Base-by-base conservation (phyloP, 30 jellyfish, hydroid and myxozoan species). In the Nemopilema nomurai region DNA sequence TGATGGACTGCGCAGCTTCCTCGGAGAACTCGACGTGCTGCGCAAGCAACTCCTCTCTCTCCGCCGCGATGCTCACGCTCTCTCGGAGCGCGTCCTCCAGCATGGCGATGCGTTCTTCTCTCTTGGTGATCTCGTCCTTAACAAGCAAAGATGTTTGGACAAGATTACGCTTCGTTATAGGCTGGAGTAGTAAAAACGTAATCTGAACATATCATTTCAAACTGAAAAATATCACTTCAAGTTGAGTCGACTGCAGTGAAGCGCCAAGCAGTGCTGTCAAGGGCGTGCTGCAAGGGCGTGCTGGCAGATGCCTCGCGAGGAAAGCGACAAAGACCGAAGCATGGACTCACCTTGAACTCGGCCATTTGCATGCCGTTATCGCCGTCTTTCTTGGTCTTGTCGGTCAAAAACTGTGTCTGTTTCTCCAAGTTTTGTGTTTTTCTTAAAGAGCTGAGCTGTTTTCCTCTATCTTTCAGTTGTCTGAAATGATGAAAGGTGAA, bases 21-120 rank as follows among this genome's bases (percentile, higher is more conserved):
- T 93, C 98, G 8, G 97, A 93, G 72, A 93, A 69, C 62, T 93
- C 97, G 24, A 78, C 89, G 49, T 93, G 92, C 49, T 87, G 96
- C 9, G 97, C 97, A 33, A 88, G 79, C 13, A 93, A 51, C 67
- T 93, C 97, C 62, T 93, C 98, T 26, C 98, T 79, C 25, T 93
- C 98, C 4, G 96, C 97, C 25, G 97, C 98, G 24, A 93, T 88
- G 86, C 91, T 82, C 19, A 93, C 98, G 57, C 98, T 93, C 63
- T 93, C 98, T 1, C 98, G 92, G 0, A 93, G 81, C 0, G 98
- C 98, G 88, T 93, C 98, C 78, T 93, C 98, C 1, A 93, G 89
- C 94, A 93, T 82, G 13, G 96, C 68, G n/a, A 93, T 93, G 28
- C 98, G 74, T 67, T 88, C 90, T 20, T 87, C 93, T 27, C 77